Evolutionary conservation across 2,113 vertebrate genomes (phyloP), one percentile per base, ranked within the genome.

Genomic region (Cyphomyrus plagiostoma): DNA sequence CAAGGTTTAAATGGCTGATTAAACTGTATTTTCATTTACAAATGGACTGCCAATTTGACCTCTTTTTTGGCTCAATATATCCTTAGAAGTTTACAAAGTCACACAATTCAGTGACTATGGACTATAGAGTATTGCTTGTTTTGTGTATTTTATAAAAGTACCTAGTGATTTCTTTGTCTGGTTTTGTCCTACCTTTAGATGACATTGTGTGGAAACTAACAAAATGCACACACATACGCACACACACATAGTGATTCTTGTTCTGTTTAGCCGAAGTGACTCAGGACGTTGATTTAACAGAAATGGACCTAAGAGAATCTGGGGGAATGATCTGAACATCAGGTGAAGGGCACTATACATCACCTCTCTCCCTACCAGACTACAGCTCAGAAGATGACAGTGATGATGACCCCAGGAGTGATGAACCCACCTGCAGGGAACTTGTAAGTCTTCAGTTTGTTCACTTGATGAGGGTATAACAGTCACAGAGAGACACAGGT

Each of bases 31-130:
- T 89, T 89, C 89, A 89, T 56, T 82, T 45, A 56, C 48, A 42
- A 90, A 87, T 50, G 30, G 89, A 90, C 58, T 87, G 84, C 48
- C 84, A 87, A 62, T 90, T 70, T 87, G 85, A 90, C 84, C 89
- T 58, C 10, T 80, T 84, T 35, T 84, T 56, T 42, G 58, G 46
- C 56, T n/a, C 39, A 85, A 35, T 30, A 66, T 86, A 48, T 89
- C 21, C 26, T 52, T 56, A 35, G 74, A 52, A 80, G 30, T 80
- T 8, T 88, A 35, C 62, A 49, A 26, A 50, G 88, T 30, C 35
- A 35, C 89, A n/a, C 82, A 80, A 82, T 82, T 80, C 48, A 23
- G 10, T 86, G 21, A 8, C 45, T 86, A 48, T 86, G 26, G 42
- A 86, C 49, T 86, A 50, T n/a, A 46, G 26, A 49, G n/a, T 8